Percentiles rank a stretch among this genome's conserved stretches.
phyloP scores from a whole-genome alignment of 2,113 vertebrate species.

The Ailurus styani region DNA sequence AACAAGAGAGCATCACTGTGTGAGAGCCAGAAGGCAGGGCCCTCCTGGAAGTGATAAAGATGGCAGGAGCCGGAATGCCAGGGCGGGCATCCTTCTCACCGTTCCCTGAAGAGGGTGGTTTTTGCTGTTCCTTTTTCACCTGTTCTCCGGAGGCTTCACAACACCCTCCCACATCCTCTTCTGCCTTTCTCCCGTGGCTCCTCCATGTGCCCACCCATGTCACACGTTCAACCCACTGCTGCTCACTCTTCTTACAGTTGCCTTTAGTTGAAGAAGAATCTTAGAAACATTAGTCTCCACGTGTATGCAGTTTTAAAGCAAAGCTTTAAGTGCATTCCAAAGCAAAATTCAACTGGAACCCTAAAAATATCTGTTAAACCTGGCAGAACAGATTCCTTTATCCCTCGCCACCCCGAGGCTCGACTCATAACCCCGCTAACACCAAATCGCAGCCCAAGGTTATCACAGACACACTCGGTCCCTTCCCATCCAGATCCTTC shows the following conservation, averaged over 20 bases:
- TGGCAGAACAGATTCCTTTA: background rate
- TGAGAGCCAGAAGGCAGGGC: background rate
- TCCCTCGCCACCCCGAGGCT: background rate
- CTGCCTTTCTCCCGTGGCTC: background rate
- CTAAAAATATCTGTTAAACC: background rate
- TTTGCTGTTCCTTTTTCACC: background rate
- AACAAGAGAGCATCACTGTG: background rate
- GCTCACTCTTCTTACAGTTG: background rate
- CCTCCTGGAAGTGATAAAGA: background rate
- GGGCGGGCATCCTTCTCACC: background rate
- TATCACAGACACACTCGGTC: background rate
- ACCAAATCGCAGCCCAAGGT: background rate
- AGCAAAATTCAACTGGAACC: background rate
- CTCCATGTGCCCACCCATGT: accelerated
- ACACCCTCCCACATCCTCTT: accelerated
- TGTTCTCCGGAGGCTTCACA: background rate
- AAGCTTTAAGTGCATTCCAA: background rate
- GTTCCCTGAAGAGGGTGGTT: background rate
- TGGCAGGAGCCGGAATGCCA: background rate
- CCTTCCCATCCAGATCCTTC: background rate
- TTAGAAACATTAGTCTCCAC: background rate
- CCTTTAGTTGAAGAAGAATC: background rate
- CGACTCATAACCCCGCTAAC: background rate
- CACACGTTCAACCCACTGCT: accelerated
- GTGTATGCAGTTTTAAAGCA: background rate